phyloP scores from a whole-genome alignment of 2,113 vertebrate genomes.

The Zapornia atra region DNA sequence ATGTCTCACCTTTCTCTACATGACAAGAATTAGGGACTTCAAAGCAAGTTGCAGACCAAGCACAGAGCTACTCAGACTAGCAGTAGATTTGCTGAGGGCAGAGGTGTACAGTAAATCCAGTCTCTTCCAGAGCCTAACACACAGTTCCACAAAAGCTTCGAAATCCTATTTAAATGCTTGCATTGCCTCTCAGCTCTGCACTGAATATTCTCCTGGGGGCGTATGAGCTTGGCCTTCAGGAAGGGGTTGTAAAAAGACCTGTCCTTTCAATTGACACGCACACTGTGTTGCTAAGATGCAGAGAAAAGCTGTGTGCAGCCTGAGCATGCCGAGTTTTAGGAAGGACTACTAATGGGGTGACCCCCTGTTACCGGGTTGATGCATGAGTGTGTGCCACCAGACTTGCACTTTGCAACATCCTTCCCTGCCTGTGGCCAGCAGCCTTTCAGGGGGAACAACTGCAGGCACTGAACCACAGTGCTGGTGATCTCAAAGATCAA shows the following conservation, averaged over 20 bases:
- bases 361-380: background rate
- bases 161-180: background rate
- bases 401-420: background rate
- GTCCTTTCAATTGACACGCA: background rate
- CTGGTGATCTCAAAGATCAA: background rate
- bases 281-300: background rate
- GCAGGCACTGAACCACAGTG: rapidly evolving
- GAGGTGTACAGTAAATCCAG: background rate
- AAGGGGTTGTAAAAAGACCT: background rate
- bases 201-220: background rate
- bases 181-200: background rate
- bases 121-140: background rate
- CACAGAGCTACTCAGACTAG: background rate
- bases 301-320: background rate
- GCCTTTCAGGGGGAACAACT: background rate
- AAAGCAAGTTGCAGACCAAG: background rate
- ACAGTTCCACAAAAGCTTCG: background rate
- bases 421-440: background rate
- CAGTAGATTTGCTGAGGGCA: background rate
- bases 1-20: background rate
- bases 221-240: background rate
- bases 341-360: background rate
- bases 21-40: background rate
- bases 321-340: background rate
- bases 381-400: background rate